phyloP scores from a whole-genome alignment of 2,797 vertebrate species.

The Acrossocheilus wenchowensis region DNA sequence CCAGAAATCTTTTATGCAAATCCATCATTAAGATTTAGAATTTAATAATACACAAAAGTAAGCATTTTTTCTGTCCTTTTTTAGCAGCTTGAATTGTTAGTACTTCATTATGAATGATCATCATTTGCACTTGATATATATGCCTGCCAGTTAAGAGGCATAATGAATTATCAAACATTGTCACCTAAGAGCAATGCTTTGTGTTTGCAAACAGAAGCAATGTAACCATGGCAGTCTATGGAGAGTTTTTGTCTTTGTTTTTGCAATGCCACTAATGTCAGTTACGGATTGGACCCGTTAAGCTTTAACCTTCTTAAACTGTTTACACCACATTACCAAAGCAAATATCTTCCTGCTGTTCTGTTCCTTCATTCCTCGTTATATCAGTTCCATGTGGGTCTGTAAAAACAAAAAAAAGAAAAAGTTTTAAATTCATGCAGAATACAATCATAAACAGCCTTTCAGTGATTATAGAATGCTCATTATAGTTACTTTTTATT shows the following conservation, averaged over 20 bases:
- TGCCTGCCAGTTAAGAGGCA: background rate
- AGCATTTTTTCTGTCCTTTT: background rate
- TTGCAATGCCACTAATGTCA: slow-evolving; percentile 5
- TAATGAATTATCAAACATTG: background rate
- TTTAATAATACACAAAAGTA: background rate
- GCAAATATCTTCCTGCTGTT: slow-evolving; percentile 28
- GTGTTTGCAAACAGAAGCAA: slow-evolving; percentile 3
- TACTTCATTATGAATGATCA: background rate
- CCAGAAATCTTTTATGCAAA: background rate
- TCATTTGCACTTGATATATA: background rate
- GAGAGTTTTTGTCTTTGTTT: background rate
- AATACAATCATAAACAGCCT: background rate
- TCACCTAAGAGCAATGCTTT: background rate
- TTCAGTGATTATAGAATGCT: background rate
- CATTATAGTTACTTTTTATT: background rate
- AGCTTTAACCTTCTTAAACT: slow-evolving; percentile 38
- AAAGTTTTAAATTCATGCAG: background rate
- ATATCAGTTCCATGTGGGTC: background rate
- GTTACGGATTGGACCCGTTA: background rate
- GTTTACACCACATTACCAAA: slow-evolving; percentile 50
- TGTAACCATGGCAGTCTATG: slow-evolving; percentile 9
- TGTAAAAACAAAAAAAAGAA: background rate
- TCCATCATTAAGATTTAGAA: background rate
- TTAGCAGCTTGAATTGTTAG: background rate
- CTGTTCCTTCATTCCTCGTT: background rate